Evolutionary conservation across 1,140 invertebrate genomes (phyloP).

Genomic region (Antheraea pernyi): DNA sequence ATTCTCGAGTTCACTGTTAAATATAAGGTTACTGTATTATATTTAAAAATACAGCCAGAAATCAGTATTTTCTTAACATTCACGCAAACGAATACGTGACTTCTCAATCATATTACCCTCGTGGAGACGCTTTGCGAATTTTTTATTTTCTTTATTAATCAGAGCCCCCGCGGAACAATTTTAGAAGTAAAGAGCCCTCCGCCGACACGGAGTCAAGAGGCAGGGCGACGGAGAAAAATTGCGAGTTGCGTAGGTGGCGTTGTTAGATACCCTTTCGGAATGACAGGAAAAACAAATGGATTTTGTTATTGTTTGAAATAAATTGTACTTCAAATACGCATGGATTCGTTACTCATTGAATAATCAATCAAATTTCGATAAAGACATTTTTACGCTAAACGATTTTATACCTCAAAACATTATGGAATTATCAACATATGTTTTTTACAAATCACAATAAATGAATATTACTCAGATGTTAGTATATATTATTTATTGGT

Average conservation of each 20-base stretch:
- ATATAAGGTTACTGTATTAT: too few species aligned
- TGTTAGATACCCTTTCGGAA: slow-evolving; percentile 14
- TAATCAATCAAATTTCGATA: too few species aligned
- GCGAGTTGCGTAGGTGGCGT: slow-evolving; percentile 26
- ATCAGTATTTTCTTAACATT: slow-evolving; percentile 18
- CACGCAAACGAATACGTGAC: slow-evolving; percentile 40
- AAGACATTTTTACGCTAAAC: too few species aligned
- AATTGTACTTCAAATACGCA: slow-evolving; percentile 16
- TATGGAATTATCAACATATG: too few species aligned
- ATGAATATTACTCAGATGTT: too few species aligned
- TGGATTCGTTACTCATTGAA: not conserved
- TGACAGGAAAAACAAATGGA: slow-evolving; percentile 39
- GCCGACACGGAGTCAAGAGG: slow-evolving; percentile 50
- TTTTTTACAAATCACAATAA: too few species aligned
- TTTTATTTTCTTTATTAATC: slow-evolving; percentile 71
- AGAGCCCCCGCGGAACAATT: slow-evolving; percentile 54
- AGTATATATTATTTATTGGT: too few species aligned
- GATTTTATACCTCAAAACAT: too few species aligned
- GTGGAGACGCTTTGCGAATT: slow-evolving; percentile 30
- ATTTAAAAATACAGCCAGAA: too few species aligned
- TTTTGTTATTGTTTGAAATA: slow-evolving; percentile 25
- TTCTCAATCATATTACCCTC: slow-evolving; percentile 46
- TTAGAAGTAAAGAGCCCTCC: slow-evolving; percentile 51
- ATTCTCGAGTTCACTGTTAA: too few species aligned
- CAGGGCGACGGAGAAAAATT: slow-evolving; percentile 57